Evolutionary conservation across 2,888 invertebrate species (phyloP).

Genomic region (Chloroclystis v-ata): DNA sequence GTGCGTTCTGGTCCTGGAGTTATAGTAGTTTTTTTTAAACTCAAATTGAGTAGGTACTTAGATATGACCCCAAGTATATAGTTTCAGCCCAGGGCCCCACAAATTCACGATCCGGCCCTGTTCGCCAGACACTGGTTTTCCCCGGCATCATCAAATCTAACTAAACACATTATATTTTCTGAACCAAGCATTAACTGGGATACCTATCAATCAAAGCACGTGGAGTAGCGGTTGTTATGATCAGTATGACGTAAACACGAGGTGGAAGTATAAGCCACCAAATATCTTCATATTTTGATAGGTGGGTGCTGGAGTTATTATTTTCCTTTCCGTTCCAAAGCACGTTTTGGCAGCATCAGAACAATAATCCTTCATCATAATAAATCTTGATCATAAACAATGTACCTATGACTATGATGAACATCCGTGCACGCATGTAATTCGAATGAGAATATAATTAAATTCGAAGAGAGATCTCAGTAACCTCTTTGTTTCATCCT

Average conservation of each 20-base stretch:
- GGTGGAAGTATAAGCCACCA: constrained; percentile 37
- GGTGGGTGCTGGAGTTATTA: constrained; percentile 36
- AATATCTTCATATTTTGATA: constrained; percentile 31
- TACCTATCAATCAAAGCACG: constrained; percentile 15
- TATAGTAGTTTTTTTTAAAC: no score
- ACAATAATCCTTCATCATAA: constrained; percentile 56
- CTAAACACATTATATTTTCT: constrained; percentile 10
- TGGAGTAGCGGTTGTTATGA: constrained; percentile 25
- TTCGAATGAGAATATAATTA: no score
- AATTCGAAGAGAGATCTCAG: no score
- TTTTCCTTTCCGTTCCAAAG: constrained; percentile 49
- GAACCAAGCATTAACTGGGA: constrained; percentile 14
- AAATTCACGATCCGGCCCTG: no score
- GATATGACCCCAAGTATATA: not conserved
- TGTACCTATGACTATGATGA: not conserved
- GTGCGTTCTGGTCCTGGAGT: no score
- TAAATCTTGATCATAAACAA: constrained; percentile 10
- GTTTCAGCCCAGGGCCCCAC: no score
- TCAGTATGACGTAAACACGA: constrained; percentile 33
- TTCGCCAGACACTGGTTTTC: no score
- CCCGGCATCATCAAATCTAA: constrained; percentile 8
- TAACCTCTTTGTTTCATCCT: no score
- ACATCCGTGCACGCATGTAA: not conserved
- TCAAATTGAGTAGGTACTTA: not conserved
- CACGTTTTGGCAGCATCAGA: constrained; percentile 64